These are phyloP conservation scores for Tupiocoris notatus DNA, from an alignment of 2,888 invertebrate genomes.

Conservation along the genomic window DNA sequence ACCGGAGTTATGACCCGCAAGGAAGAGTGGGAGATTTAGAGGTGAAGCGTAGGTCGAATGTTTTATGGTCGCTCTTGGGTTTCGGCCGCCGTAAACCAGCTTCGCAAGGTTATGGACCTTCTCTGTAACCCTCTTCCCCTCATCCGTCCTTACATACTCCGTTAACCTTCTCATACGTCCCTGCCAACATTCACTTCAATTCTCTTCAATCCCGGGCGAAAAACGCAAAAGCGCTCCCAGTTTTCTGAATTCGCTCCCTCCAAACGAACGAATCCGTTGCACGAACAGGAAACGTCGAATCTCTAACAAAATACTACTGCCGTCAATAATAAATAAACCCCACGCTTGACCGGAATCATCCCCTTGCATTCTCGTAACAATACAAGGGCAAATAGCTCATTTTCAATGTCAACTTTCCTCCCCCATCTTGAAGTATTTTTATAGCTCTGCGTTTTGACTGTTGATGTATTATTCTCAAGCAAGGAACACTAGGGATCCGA, in stretches of 20 bases:
- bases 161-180: too few relatives aligned
- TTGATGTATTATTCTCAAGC: background rate
- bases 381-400: constrained; percentile 5
- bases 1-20: constrained; percentile 25
- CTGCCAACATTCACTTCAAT: too few relatives aligned
- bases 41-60: background rate
- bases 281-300: background rate
- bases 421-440: background rate
- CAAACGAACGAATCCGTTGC: too few relatives aligned
- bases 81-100: too few relatives aligned
- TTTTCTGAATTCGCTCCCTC: background rate
- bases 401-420: background rate
- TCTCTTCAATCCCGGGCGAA: too few relatives aligned
- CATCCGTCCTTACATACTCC: too few relatives aligned
- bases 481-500: background rate
- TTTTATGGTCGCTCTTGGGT: background rate
- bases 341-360: constrained; percentile 13
- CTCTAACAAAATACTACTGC: constrained; percentile 21
- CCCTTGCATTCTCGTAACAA: constrained; percentile 1
- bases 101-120: background rate
- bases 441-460: background rate
- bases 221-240: background rate
- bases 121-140: background rate
- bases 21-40: background rate
- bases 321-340: constrained; percentile 36